phyloP scores from a whole-genome alignment of 2,797 vertebrate species.

The Rousettus madagascariensis region DNA sequence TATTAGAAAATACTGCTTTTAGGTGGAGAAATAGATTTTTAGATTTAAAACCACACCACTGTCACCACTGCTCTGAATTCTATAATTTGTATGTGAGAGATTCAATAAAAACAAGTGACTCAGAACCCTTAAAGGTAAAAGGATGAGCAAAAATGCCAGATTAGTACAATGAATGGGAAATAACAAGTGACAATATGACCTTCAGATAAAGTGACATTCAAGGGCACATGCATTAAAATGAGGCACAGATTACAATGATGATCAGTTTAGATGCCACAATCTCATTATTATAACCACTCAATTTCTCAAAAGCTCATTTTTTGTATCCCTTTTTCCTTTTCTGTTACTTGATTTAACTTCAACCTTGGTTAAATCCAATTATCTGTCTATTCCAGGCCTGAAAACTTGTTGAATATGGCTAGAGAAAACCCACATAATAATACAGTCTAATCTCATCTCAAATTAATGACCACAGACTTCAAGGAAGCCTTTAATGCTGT shows the following conservation, averaged over 20 bases:
- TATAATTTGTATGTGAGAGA: background rate
- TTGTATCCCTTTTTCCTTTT: background rate
- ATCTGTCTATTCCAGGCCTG: background rate
- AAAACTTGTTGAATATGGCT: background rate
- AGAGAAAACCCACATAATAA: background rate
- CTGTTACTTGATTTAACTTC: background rate
- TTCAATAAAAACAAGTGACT: background rate
- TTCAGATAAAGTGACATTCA: background rate
- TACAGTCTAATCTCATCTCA: background rate
- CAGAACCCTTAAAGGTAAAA: background rate
- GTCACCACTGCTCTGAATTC: background rate
- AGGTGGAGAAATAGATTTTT: background rate
- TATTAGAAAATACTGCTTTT: background rate
- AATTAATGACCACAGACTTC: background rate
- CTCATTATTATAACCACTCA: background rate
- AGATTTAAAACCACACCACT: background rate
- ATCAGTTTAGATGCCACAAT: background rate
- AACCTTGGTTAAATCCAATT: background rate
- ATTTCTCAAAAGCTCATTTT: background rate
- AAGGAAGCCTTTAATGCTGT: background rate
- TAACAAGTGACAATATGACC: background rate
- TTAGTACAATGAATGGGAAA: background rate
- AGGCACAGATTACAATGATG: background rate
- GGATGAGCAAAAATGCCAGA: background rate
- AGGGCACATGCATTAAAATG: background rate